phyloP scores from a whole-genome alignment of 2,113 vertebrate species.

The Hyla sarda region DNA sequence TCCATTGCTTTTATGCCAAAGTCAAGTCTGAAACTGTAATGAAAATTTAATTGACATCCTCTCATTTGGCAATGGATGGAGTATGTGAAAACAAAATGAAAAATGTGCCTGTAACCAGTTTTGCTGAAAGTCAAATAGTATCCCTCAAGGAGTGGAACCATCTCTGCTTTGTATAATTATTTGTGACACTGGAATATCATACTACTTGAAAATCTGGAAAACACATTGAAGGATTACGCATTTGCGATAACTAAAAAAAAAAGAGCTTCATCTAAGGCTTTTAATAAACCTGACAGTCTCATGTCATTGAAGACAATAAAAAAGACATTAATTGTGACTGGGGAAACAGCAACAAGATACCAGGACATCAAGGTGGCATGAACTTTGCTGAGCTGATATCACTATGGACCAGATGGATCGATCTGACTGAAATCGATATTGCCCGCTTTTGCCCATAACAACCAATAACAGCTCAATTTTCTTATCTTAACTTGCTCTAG shows the following conservation, averaged over 20 bases:
- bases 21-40: constrained; percentile 55
- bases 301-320: neutral
- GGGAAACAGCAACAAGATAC: neutral
- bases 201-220: constrained; percentile 22
- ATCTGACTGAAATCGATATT: too few relatives aligned
- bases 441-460: too few relatives aligned
- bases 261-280: neutral
- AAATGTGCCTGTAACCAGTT: constrained; percentile 45
- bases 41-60: constrained; percentile 59
- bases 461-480: too few relatives aligned
- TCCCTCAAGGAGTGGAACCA: constrained; percentile 32
- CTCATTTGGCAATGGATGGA: constrained; percentile 52
- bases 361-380: neutral
- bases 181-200: constrained; percentile 50
- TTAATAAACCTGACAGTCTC: constrained; percentile 11
- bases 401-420: too few relatives aligned
- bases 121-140: constrained; percentile 45
- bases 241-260: constrained; percentile 1
- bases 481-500: too few relatives aligned
- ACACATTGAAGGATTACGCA: constrained; percentile 10
- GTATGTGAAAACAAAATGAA: constrained; percentile 53
- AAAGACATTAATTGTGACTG: neutral
- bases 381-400: neutral
- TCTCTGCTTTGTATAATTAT: constrained; percentile 20
- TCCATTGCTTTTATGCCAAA: constrained; percentile 53